phyloP scores from a whole-genome alignment of 2,113 vertebrate species.

The Pelusios castaneus region DNA sequence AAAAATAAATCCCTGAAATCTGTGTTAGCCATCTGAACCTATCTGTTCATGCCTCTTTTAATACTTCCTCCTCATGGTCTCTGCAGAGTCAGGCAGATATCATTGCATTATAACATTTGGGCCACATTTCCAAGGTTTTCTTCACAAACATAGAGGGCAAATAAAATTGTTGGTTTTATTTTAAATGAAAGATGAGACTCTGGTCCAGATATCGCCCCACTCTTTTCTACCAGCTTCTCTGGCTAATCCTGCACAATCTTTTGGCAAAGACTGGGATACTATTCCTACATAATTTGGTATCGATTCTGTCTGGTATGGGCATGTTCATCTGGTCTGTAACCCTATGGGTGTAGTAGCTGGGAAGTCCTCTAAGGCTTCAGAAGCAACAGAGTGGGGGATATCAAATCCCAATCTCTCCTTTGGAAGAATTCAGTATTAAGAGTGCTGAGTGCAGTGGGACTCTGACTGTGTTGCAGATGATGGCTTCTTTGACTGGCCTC shows the following conservation, averaged over 20 bases:
- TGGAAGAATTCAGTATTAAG: not conserved
- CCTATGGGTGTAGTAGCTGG: not conserved
- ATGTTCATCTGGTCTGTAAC: not conserved
- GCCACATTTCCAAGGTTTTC: fast-evolving
- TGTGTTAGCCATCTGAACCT: not conserved
- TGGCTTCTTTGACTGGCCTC: not conserved
- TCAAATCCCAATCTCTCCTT: not conserved
- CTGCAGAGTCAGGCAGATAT: not conserved
- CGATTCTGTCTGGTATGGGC: not conserved
- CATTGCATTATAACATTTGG: fast-evolving
- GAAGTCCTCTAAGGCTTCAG: not conserved
- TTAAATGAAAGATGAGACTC: fast-evolving
- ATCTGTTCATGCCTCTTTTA: fast-evolving
- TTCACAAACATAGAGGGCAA: not conserved
- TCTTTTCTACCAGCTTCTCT: fast-evolving
- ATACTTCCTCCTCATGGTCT: fast-evolving
- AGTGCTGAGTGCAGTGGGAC: not conserved
- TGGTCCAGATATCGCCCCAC: not conserved
- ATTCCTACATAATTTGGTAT: not conserved
- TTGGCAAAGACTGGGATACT: not conserved
- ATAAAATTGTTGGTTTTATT: not conserved
- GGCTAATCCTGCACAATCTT: fast-evolving
- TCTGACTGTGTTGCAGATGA: not conserved
- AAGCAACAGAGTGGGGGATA: not conserved
- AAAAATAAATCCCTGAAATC: not conserved